A percentile compares a stretch with the other conserved stretches of the same genome.
phyloP scores from a whole-genome alignment of 2,797 vertebrate species.

The Notamacropus eugenii region DNA sequence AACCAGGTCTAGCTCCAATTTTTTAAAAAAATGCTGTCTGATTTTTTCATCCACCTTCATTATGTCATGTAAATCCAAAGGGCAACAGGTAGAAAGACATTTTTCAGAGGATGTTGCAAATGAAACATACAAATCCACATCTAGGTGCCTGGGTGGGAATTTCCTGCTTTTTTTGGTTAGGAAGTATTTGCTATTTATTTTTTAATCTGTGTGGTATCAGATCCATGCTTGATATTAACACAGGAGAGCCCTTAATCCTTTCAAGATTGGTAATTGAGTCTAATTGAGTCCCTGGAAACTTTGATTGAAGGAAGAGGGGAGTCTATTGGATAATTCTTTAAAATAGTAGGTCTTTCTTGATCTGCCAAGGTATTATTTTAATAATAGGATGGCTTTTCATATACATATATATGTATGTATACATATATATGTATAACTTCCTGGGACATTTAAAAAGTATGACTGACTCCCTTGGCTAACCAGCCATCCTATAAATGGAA shows the following conservation, averaged over 20 bases:
- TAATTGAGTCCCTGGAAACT: background rate
- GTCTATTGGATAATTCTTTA: background rate
- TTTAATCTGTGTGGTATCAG: background rate
- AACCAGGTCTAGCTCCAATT: background rate
- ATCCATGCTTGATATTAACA: background rate
- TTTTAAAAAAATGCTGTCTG: background rate
- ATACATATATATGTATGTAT: background rate
- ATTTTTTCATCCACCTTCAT: background rate
- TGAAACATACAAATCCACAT: background rate
- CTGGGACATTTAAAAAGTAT: background rate
- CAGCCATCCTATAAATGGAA: background rate
- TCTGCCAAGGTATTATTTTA: background rate
- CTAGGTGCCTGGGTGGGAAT: rapidly evolving
- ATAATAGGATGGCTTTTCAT: background rate
- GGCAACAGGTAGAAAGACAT: background rate
- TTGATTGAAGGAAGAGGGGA: background rate
- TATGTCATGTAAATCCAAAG: background rate
- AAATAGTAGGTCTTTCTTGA: background rate
- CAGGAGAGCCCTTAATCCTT: background rate
- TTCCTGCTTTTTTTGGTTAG: background rate
- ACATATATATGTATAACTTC: background rate
- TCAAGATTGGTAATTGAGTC: too few relatives aligned
- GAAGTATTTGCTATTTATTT: background rate
- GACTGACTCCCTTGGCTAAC: rapidly evolving
- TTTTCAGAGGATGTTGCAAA: background rate